Base-by-base conservation (phyloP, 2,113 vertebrate species). In the Lepisosteus oculatus region DNA sequence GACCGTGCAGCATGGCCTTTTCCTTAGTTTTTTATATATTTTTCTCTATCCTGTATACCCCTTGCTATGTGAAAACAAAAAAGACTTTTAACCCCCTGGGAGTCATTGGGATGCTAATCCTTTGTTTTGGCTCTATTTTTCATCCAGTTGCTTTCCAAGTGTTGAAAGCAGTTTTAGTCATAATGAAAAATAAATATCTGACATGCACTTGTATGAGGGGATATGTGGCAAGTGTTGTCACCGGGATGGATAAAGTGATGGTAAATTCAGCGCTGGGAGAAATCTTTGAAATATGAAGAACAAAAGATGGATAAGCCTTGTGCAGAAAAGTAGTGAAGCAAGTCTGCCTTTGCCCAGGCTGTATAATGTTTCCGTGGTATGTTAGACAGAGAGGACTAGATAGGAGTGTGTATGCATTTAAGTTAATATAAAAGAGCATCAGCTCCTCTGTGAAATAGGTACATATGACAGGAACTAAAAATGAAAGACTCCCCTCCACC, bases 361-460 rank as follows among this genome's bases (percentile, higher is more conserved):
- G 47, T 51, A 51, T 51, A 51, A 51, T 51, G 47, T 6, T 51
- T 8, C 47, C 47, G 47, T 17, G 6, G 29, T 3, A 12, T 43
- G 65, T 67, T 43, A 15, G 65, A 8, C 44, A 17, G 6, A 14
- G 44, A 8, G 14, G n/a, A 44, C 8, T 43, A 67, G 44, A 51
- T 5, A 67, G 65, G 43, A 51, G 43, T 51, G 44, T 29, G 15
- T 68, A 7, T 56, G 51, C 67, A 56, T 68, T 68, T 68, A 68
- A 51, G 56, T 68, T 42, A 8, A 56, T 56, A 56, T 69, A 42
- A 69, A 56, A 56, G 12, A 47, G 12, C 2, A 14, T 59, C 57
- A 47, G 67, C 17, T 56, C 54, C 67, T 69, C 41, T 6, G 54
- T 57, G 54, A 8, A 8, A 55, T 51, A 3, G 67, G 47, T 15